Percentiles rank a stretch among this genome's conserved stretches.
phyloP scores from a whole-genome alignment of 2,888 invertebrate genomes.

The Drosophila mimica region DNA sequence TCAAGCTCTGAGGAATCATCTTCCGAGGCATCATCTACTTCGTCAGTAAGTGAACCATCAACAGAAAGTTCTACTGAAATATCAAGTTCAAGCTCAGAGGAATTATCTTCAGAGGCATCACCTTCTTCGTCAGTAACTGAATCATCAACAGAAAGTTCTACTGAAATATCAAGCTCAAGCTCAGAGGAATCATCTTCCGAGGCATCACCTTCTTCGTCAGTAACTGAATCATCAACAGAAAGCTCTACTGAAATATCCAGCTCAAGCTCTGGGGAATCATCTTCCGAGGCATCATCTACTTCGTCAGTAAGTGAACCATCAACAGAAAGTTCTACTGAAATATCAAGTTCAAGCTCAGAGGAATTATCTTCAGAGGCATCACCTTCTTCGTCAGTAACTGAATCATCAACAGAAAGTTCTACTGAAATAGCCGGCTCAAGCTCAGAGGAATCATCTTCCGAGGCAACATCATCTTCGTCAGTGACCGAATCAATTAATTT shows the following conservation, averaged over 20 bases:
- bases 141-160: background rate
- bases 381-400: background rate
- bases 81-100: background rate
- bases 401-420: background rate
- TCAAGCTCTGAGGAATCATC: background rate
- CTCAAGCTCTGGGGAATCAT: too few relatives aligned
- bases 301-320: background rate
- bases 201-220: too few relatives aligned
- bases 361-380: background rate
- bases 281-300: background rate
- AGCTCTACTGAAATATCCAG: too few relatives aligned
- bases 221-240: too few relatives aligned
- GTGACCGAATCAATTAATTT: background rate
- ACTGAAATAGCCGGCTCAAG: too few relatives aligned
- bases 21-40: background rate
- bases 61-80: background rate
- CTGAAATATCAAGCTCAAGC: background rate
- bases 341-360: background rate
- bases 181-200: too few relatives aligned
- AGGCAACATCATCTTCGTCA: background rate
- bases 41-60: background rate
- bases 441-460: too few relatives aligned
- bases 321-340: background rate
- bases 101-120: background rate
- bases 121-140: background rate